Conservation (phyloP, 2,888 invertebrate species). For the Cryptus armator region DNA sequence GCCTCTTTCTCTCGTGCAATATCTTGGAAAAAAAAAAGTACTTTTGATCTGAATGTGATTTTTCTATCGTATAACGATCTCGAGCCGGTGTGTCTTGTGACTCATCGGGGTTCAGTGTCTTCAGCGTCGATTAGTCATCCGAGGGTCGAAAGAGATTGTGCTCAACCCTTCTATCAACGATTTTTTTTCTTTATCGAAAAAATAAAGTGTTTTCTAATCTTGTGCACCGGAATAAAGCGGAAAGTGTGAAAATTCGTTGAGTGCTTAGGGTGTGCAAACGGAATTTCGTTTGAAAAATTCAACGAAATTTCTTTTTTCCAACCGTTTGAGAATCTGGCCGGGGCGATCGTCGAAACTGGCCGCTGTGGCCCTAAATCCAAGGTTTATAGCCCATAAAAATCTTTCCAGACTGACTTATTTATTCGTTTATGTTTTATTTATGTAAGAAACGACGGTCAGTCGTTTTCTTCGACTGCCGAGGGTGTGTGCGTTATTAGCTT, state of each 20-base stretch:
- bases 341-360: slow-evolving; percentile 36
- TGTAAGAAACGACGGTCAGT: neutral
- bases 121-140: slow-evolving; percentile 22
- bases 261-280: neutral
- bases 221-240: slow-evolving; percentile 10
- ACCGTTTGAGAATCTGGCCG: neutral
- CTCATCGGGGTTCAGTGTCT: slow-evolving; percentile 55
- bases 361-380: slow-evolving; percentile 60
- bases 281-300: slow-evolving; percentile 20
- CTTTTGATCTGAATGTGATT: slow-evolving; percentile 18
- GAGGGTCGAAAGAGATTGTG: slow-evolving; percentile 14
- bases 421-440: slow-evolving; percentile 9
- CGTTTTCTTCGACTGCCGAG: slow-evolving; percentile 19
- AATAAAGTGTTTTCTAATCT: slow-evolving; percentile 17
- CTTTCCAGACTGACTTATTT: neutral
- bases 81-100: slow-evolving; percentile 41
- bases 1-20: slow-evolving; percentile 34
- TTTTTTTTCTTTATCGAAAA: neutral
- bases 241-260: slow-evolving; percentile 1
- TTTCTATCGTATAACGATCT: slow-evolving; percentile 34
- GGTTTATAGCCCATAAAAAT: slow-evolving; percentile 37
- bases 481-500: slow-evolving; percentile 38
- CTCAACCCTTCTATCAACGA: slow-evolving; percentile 2
- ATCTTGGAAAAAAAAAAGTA: slow-evolving; percentile 9
- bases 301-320: neutral